Evolutionary conservation across 1,140 invertebrate genomes (phyloP).

Genomic region (Cataglyphis hispanica): DNA sequence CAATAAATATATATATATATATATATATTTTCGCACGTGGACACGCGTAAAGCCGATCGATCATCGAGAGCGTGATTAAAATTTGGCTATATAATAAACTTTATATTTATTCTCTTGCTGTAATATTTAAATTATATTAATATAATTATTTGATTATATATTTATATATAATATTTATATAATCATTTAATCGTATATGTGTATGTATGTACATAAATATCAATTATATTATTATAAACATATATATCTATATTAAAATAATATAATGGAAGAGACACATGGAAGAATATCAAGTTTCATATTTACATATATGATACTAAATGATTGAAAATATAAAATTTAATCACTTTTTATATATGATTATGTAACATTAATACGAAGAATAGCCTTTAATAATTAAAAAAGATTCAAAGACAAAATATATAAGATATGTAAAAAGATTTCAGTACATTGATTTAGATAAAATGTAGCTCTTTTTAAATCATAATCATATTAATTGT

Average conservation of each 20-base stretch:
- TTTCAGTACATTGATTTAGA: neutral
- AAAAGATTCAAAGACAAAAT: constrained; percentile 14
- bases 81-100: constrained; percentile 53
- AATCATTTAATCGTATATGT: constrained; percentile 38
- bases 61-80: constrained; percentile 49
- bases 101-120: constrained; percentile 50
- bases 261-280: constrained; percentile 6
- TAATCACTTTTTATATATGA: neutral
- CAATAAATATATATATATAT: no score
- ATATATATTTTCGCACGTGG: no score
- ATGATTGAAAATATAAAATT: neutral
- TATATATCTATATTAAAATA: neutral
- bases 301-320: constrained; percentile 17
- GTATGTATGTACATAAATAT: neutral
- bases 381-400: neutral
- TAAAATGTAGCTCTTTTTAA: neutral
- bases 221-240: constrained; percentile 1
- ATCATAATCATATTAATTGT: neutral
- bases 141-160: neutral
- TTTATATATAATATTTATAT: constrained; percentile 11
- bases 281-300: constrained; percentile 15
- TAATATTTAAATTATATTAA: constrained; percentile 26
- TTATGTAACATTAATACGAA: constrained; percentile 1
- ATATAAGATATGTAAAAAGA: neutral
- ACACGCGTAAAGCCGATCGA: neutral